A percentile compares a stretch with the other conserved stretches of the same genome.
These are phyloP conservation scores for Octomys mimax DNA, from an alignment of 2,797 vertebrate genomes.

Conservation along the genomic window DNA sequence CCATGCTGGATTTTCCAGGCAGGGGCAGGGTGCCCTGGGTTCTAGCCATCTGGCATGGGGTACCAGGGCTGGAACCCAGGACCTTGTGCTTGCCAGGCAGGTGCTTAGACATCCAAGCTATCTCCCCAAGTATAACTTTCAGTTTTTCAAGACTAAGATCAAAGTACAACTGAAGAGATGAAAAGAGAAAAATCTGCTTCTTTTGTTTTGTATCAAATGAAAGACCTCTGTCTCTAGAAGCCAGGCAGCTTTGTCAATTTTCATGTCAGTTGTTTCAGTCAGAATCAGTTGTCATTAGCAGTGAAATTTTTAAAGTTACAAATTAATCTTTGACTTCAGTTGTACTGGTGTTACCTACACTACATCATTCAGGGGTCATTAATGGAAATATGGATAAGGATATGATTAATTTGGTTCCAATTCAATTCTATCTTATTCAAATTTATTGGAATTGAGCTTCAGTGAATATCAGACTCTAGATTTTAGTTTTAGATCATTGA, in stretches of 20 bases:
- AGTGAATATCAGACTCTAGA: constrained; percentile 34
- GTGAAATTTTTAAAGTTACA: not conserved
- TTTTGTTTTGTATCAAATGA: constrained; percentile 5
- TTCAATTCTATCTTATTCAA: not conserved
- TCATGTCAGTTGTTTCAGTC: not conserved
- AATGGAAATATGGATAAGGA: not conserved
- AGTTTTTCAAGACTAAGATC: not conserved
- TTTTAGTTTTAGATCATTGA: constrained; percentile 42
- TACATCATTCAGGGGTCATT: not conserved
- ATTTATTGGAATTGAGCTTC: not conserved
- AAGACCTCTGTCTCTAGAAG: not conserved
- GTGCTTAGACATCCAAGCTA: too few species aligned
- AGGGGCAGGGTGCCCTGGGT: too few species aligned
- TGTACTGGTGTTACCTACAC: not conserved
- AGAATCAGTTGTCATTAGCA: not conserved
- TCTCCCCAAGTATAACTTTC: not conserved
- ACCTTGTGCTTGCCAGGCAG: too few species aligned
- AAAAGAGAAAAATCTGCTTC: not conserved
- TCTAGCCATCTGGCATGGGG: too few species aligned
- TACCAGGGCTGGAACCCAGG: too few species aligned
- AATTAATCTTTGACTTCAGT: not conserved
- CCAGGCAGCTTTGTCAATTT: not conserved
- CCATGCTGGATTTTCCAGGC: too few species aligned
- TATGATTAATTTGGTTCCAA: constrained; percentile 2
- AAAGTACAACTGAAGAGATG: not conserved